Conservation (phyloP, 2,888 invertebrate genomes). For the Cryptocephalus primarius region DNA sequence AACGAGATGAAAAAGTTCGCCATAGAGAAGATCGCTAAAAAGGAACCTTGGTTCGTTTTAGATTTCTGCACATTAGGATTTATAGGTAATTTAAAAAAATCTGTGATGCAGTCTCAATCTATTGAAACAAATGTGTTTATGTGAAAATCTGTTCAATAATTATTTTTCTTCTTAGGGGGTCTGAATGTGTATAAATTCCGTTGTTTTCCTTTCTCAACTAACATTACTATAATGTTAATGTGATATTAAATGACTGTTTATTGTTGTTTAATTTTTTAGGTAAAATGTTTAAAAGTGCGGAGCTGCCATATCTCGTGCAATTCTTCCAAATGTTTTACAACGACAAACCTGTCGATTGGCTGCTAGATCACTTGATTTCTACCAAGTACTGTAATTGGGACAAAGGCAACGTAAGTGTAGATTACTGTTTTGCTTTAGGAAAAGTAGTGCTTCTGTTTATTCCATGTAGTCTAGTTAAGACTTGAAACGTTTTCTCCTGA, state of each 20-base stretch:
- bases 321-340: conserved; percentile 93
- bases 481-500: too few relatives aligned
- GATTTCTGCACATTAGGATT: conserved; percentile 93
- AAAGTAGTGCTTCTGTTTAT: too few relatives aligned
- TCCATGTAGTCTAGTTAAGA: too few relatives aligned
- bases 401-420: conserved; percentile 53
- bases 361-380: conserved; percentile 78
- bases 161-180: too few relatives aligned
- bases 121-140: too few relatives aligned
- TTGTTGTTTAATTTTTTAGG: conserved; percentile 38
- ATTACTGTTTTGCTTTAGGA: too few relatives aligned
- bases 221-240: too few relatives aligned
- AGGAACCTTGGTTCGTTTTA: conserved; percentile 79
- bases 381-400: conserved; percentile 83
- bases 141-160: too few relatives aligned
- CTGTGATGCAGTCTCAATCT: too few relatives aligned
- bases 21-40: conserved; percentile 59
- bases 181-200: too few relatives aligned
- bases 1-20: conserved; percentile 78
- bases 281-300: conserved; percentile 82
- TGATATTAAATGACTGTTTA: neutral
- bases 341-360: conserved; percentile 96
- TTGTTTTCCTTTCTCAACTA: too few relatives aligned
- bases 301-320: conserved; percentile 75
- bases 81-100: conserved; percentile 62